These are phyloP conservation scores for Climacteris rufus DNA, from an alignment of 2,113 vertebrate species.

Conservation along the genomic window DNA sequence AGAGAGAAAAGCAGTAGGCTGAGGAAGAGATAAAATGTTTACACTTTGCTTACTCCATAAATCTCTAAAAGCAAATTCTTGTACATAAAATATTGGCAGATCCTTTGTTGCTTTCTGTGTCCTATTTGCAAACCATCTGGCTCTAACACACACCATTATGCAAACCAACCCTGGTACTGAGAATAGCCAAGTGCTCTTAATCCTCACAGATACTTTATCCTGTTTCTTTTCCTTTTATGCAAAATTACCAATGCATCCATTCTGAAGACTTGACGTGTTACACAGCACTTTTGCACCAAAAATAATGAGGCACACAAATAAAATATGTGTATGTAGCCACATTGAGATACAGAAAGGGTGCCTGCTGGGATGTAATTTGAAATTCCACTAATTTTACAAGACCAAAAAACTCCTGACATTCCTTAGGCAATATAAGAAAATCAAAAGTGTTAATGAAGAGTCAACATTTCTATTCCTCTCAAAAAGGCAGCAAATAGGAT, in stretches of 20 bases:
- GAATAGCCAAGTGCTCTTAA: background rate
- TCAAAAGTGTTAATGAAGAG: background rate
- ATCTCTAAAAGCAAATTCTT: background rate
- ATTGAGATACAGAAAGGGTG: background rate
- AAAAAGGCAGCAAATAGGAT: background rate
- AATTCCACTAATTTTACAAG: background rate
- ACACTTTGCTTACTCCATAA: background rate
- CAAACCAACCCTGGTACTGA: background rate
- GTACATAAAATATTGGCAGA: background rate
- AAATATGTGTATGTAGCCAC: background rate
- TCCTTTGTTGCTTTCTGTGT: background rate
- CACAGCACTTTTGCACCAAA: background rate
- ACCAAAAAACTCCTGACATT: background rate
- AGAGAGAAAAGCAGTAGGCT: background rate
- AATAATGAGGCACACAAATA: background rate
- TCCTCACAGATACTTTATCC: background rate
- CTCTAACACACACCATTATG: background rate
- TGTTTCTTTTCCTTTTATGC: background rate
- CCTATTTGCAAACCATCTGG: background rate
- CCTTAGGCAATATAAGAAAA: background rate
- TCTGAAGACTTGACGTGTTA: background rate
- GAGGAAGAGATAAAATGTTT: background rate
- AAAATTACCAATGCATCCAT: background rate
- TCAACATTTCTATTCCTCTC: background rate
- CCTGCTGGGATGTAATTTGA: background rate